These are phyloP conservation scores for Drosophila prolongata DNA, from an alignment of 2,888 invertebrate species.

Conservation along the genomic window DNA sequence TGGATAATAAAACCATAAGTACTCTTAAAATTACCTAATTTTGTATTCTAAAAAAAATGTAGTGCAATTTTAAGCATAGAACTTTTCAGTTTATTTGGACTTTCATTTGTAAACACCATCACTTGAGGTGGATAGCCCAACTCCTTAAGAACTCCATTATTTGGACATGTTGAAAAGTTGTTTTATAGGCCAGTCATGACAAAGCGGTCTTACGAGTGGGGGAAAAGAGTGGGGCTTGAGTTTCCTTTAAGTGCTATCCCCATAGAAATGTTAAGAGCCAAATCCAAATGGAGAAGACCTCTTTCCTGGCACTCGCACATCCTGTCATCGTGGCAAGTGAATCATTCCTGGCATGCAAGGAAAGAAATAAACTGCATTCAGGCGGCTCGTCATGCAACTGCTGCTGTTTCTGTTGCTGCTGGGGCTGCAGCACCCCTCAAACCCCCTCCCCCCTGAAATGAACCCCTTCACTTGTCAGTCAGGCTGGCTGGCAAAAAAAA, in stretches of 20 bases:
- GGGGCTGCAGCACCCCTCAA: conserved; percentile 25
- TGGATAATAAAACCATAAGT: neutral
- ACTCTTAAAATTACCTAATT: neutral
- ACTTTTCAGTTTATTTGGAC: conserved; percentile 2
- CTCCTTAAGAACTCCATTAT: conserved; percentile 33
- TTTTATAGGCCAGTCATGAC: conserved; percentile 35
- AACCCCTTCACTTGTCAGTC: conserved; percentile 55
- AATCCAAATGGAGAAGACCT: conserved; percentile 61
- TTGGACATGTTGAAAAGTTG: conserved; percentile 29
- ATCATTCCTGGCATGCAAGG: conserved; percentile 68
- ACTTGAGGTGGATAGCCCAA: neutral
- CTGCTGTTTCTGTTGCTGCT: conserved; percentile 60
- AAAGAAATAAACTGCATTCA: conserved; percentile 64
- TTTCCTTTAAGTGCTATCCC: conserved; percentile 39
- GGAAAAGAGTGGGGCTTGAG: conserved; percentile 9
- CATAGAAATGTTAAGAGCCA: conserved; percentile 50
- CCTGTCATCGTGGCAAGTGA: conserved; percentile 69
- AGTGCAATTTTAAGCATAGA: conserved; percentile 8
- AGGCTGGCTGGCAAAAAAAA: conserved; percentile 31
- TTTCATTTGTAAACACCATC: conserved; percentile 19
- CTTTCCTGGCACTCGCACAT: conserved; percentile 74
- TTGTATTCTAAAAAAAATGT: neutral
- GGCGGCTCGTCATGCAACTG: conserved; percentile 78
- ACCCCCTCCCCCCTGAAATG: neutral
- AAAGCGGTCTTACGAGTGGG: conserved; percentile 20